Base-by-base conservation (phyloP, 23 tunicate species). In the Diplosoma virens region DNA sequence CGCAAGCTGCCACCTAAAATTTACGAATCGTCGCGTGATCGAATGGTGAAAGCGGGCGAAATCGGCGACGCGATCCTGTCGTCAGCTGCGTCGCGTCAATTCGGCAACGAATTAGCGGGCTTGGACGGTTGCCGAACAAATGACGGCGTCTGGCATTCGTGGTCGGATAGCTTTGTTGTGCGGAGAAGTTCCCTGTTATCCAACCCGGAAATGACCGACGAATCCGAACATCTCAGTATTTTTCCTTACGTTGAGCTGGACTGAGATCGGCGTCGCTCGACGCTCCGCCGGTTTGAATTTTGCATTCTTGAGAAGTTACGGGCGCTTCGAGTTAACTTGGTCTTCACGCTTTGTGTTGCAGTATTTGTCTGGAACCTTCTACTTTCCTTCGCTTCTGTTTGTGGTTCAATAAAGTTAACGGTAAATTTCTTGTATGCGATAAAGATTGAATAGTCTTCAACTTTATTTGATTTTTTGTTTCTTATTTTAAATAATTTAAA, bases 201-300 rank as follows among this genome's bases (percentile, higher is more conserved):
- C 54, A 75, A 1, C 71, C 26, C 37, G 25, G 53, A 52, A 2
- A 73, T 29, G 4, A 35, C 60, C 22, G 63, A 66, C 5, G 86
- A 80, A 56, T 41, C 32, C 18, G 67, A 71, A 27, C 50, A 54
- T 24, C 74, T 87, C 6, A 78, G 66, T 58, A 80, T 87, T 75
- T 87, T 87, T 37, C 93, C 93, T 64, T 87, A 87, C 68, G 86
- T 87, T 32, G 93, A 87, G 56, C 47, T 87, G 59, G 93, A 87
- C n/a, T 87, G 58, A 85, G 6, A 28, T 9, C n/a, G n/a, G n/a
- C n/a, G n/a, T n/a, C n/a, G 14, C 50, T 41, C 50, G 50, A 41
- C 50, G 14, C 50, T 14, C 14, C 9, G 11, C 14, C 11, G 50
- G 11, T 41, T 41, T 41, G 50, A 41, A 14, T 7, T 7, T 9